Conservation (phyloP, 2,888 invertebrate genomes). For the Bellardia bayeri region DNA sequence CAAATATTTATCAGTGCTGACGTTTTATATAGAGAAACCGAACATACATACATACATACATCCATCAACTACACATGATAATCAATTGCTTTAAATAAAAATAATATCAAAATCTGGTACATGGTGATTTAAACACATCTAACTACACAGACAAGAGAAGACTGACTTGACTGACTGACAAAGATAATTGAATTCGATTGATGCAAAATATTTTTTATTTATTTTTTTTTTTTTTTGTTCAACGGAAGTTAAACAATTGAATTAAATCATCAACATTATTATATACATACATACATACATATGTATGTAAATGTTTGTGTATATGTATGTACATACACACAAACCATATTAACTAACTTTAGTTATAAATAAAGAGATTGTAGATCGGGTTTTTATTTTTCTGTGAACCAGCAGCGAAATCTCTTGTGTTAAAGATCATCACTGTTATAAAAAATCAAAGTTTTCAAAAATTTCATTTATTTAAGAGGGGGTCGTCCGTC, state of each 20-base stretch:
- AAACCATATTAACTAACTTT: slow-evolving; percentile 54
- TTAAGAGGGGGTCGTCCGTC: slow-evolving; percentile 27
- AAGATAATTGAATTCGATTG: slow-evolving; percentile 77
- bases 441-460: slow-evolving; percentile 68
- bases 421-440: slow-evolving; percentile 42
- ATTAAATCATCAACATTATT: slow-evolving; percentile 69
- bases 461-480: slow-evolving; percentile 58
- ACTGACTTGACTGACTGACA: not conserved
- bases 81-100: slow-evolving; percentile 74
- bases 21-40: not conserved
- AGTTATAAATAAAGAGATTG: slow-evolving; percentile 38
- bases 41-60: slow-evolving; percentile 2
- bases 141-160: slow-evolving; percentile 7
- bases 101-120: slow-evolving; percentile 71
- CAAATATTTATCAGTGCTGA: slow-evolving; percentile 55
- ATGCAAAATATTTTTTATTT: slow-evolving; percentile 70
- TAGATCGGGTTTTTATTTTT: slow-evolving; percentile 10
- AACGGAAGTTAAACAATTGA: slow-evolving; percentile 74
- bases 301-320: slow-evolving; percentile 32
- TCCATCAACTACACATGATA: slow-evolving; percentile 68
- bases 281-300: slow-evolving; percentile 14
- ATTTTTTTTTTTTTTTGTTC: slow-evolving; percentile 20
- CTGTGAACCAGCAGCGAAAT: slow-evolving; percentile 39
- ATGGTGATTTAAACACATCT: slow-evolving; percentile 54
- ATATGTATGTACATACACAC: not conserved